These are phyloP conservation scores for Neodiprion pinetum DNA, from an alignment of 1,140 invertebrate genomes.

Conservation along the genomic window DNA sequence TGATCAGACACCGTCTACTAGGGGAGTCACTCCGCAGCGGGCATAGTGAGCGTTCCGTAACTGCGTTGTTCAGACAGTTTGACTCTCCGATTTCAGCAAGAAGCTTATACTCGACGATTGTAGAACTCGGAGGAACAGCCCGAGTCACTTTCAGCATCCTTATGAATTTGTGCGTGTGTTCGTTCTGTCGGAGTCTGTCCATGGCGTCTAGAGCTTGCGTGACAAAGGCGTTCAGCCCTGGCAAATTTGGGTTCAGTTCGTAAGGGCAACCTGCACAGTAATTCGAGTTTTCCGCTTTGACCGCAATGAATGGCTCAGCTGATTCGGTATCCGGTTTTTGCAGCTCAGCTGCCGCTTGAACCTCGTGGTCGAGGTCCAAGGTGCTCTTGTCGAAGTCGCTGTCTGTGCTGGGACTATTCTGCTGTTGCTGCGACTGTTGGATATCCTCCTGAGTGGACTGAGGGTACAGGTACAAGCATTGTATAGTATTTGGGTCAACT, in stretches of 20 bases:
- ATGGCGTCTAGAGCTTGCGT: slow-evolving; percentile 46
- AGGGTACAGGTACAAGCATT: slow-evolving; percentile 46
- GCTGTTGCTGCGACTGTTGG: slow-evolving; percentile 10
- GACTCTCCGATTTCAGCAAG: slow-evolving; percentile 52
- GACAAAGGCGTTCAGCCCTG: slow-evolving; percentile 42
- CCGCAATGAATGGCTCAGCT: slow-evolving; percentile 47
- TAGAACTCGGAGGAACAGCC: slow-evolving; percentile 46
- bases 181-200: slow-evolving; percentile 45
- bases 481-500: slow-evolving; percentile 43
- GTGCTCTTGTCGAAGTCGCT: slow-evolving; percentile 36
- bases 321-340: slow-evolving; percentile 18
- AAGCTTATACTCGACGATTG: slow-evolving; percentile 51
- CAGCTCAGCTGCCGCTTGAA: slow-evolving; percentile 39
- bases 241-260: slow-evolving; percentile 52
- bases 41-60: slow-evolving; percentile 47
- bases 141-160: slow-evolving; percentile 48
- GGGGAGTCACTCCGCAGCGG: slow-evolving; percentile 41
- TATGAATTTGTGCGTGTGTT: slow-evolving; percentile 52
- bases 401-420: not conserved
- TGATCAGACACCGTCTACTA: slow-evolving; percentile 46
- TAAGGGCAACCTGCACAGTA: slow-evolving; percentile 58
- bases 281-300: slow-evolving; percentile 38
- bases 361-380: slow-evolving; percentile 47
- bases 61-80: slow-evolving; percentile 47
- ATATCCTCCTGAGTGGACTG: slow-evolving; percentile 34